Base-by-base conservation (phyloP, 2,113 vertebrate genomes). In the Daboia siamensis region DNA sequence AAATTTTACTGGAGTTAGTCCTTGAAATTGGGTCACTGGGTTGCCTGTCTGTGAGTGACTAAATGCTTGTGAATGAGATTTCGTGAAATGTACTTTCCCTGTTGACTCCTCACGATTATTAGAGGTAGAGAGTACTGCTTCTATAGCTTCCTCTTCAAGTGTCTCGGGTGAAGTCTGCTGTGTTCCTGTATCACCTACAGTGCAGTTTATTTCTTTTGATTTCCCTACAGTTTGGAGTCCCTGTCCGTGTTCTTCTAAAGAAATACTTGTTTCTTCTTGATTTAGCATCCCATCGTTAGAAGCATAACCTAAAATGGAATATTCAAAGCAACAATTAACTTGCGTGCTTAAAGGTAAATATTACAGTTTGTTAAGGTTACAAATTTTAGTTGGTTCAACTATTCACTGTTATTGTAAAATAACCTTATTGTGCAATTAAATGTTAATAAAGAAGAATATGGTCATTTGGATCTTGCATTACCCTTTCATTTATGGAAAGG, bases 1-100 rank as follows among this genome's bases (percentile, higher is more conserved):
- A 46, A 98, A 4, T 92, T 98, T 97, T 59, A 98, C 96, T 88
- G 97, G 97, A 12, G 95, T 97, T 95, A 97, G 88, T 90, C 95
- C 90, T 94, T 95, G 93, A 91, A 97, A 93, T 11, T 96, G 93
- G 54, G 90, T 90, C 91, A 57, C 1, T 0, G 93, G 95, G 64
- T 96, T 92, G 91, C 89, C 61, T 59, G 90, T 91, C 61, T 96
- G 97, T 92, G 92, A 91, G 52, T 93, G 93, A 39, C 92, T 56
- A 51, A 87, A 90, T 15, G 57, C 91, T 84, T 56, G 93, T 94
- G 87, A 86, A 26, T 94, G 92, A 93, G 91, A 90, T 59, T 97
- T 95, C 95, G 51, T 86, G 90, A 89, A 87, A 23, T 93, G 95
- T 74, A 94, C 92, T 26, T 29, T 84, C 93, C 94, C 95, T 88